Base-by-base conservation (phyloP, 2,797 vertebrate genomes). In the Arrhamphus sclerolepis region DNA sequence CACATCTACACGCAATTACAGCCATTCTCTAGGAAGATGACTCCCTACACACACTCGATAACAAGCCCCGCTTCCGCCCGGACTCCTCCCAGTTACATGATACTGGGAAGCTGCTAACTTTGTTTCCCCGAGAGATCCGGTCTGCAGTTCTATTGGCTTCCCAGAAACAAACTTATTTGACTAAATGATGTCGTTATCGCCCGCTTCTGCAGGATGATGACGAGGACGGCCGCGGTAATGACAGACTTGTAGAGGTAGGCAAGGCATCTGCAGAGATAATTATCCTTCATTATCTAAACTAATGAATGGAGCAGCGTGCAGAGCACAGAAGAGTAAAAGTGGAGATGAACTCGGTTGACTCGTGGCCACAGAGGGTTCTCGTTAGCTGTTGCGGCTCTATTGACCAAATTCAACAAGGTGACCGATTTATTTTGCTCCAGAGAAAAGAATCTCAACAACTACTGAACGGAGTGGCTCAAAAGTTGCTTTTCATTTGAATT, bases 131-230 rank as follows among this genome's bases (percentile, higher is more conserved):
- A 68, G 64, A 75, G 51, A 77, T 80, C 71, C 24, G n/a, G 66
- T 43, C 42, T 49, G 52, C 24, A 73, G 69, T 56, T 65, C 64
- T 55, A 50, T 75, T 44, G 64, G 29, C 64, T 59, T 65, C 76
- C 56, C 46, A 6, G 55, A 83, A 83, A 84, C 66, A 56, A 81
- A 80, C 42, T 83, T 67, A 63, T 7, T 46, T 4, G 61, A 69
- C 49, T 31, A 28, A 70, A 61, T 73, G 57, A 74, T 78, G 57
- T 40, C 46, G 80, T 73, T 71, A 62, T 26, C 3, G 41, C 55
- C 71, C 14, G 53, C 17, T 26, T 43, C 55, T 42, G 49, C 28
- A 9, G 1, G 11, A 62, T 26, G 59, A 47, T 6, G 34, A 26
- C 46, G 65, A 42, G 11, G 56, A 70, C 19, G 41, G 38, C 60